These are phyloP conservation scores for Karalla daura DNA, from an alignment of 2,797 vertebrate species.

Conservation along the genomic window DNA sequence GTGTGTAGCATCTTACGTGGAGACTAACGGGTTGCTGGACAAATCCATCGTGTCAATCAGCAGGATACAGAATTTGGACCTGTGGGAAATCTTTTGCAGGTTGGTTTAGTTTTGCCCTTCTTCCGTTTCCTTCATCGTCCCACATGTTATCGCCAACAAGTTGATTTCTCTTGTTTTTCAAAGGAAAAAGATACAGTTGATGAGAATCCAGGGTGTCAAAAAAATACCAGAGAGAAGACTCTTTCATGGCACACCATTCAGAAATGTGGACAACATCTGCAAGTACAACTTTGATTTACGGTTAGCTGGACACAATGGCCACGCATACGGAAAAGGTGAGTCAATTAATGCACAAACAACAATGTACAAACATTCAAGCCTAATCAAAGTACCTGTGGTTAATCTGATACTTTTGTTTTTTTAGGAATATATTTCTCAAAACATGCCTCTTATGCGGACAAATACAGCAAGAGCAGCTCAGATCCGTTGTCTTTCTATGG, in stretches of 20 bases:
- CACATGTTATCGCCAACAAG: background rate
- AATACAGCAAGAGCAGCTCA: conserved; percentile 75
- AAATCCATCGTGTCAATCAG: conserved; percentile 81
- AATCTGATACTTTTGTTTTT: conserved; percentile 5
- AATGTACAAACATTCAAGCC: background rate
- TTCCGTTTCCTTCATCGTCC: rapidly evolving
- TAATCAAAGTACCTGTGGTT: background rate
- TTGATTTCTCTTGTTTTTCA: background rate
- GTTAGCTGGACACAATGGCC: conserved; percentile 77
- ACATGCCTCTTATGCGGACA: conserved; percentile 82
- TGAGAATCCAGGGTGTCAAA: conserved; percentile 82
- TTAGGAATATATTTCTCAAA: conserved; percentile 91
- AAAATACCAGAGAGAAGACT: conserved; percentile 85
- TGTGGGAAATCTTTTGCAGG: conserved; percentile 92
- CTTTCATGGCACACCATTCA: conserved; percentile 88
- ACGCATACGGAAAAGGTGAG: conserved; percentile 86
- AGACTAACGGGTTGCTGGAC: conserved; percentile 77
- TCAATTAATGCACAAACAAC: background rate
- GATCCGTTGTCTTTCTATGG: conserved; percentile 78
- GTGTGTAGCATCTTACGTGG: conserved; percentile 82
- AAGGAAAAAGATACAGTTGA: conserved; percentile 90
- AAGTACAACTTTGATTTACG: conserved; percentile 91
- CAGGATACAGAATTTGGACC: conserved; percentile 91
- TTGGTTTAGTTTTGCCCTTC: conserved; percentile 51
- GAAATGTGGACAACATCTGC: conserved; percentile 88